Percentiles rank a stretch among this genome's conserved stretches.
Conservation (phyloP, 1,140 invertebrate genomes). For the Delia radicum region DNA sequence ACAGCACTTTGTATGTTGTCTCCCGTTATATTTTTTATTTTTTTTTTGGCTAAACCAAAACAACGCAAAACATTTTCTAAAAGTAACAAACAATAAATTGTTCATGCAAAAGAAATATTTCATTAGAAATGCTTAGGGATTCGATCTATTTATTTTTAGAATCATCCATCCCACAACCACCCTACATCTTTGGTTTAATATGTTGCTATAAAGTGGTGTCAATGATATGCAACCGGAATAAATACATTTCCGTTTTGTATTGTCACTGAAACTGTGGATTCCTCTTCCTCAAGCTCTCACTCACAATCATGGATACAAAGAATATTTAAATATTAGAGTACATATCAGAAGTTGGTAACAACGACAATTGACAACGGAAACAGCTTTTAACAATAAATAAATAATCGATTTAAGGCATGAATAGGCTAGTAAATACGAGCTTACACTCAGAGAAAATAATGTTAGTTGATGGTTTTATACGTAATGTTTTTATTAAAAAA, state of each 20-base stretch:
- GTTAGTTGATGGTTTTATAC: not conserved
- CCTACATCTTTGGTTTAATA: not conserved
- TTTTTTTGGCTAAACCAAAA: not conserved
- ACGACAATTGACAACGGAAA: constrained; percentile 23
- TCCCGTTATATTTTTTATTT: not conserved
- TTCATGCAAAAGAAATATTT: constrained; percentile 14
- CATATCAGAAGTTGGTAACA: not conserved
- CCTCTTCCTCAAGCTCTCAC: not conserved
- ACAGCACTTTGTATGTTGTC: not conserved
- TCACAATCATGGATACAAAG: not conserved
- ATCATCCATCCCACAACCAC: not conserved
- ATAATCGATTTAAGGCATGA: constrained; percentile 22
- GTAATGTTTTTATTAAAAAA: too few species aligned
- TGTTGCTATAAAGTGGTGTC: not conserved
- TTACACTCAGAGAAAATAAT: not conserved
- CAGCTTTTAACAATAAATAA: constrained; percentile 20
- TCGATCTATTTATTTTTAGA: not conserved
- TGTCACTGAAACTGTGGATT: not conserved
- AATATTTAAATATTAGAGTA: constrained; percentile 11
- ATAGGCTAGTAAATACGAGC: not conserved
- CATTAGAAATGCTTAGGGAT: constrained; percentile 23
- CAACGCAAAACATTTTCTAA: not conserved
- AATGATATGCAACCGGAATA: constrained; percentile 16
- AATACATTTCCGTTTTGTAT: constrained; percentile 17
- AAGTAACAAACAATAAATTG: not conserved